These are phyloP conservation scores for Caloenas nicobarica DNA, from an alignment of 2,113 vertebrate species.

Conservation along the genomic window DNA sequence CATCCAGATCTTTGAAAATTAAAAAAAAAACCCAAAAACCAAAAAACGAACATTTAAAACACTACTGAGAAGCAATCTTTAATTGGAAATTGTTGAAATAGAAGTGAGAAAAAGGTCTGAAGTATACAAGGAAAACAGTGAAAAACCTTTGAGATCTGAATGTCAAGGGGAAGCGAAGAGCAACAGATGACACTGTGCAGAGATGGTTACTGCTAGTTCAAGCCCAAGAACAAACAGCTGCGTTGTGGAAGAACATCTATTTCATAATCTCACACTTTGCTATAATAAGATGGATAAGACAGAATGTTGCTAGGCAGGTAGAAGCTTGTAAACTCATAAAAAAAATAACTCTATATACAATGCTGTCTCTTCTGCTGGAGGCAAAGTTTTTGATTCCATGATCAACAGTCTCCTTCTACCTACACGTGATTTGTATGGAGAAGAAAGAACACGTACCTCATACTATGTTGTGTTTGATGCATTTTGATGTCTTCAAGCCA, in stretches of 20 bases:
- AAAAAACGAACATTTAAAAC: background rate
- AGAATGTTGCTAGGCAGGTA: background rate
- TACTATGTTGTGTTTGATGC: background rate
- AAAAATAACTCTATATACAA: background rate
- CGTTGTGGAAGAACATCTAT: background rate
- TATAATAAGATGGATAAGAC: background rate
- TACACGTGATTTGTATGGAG: rapidly evolving
- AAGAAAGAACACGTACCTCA: background rate
- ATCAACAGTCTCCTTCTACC: background rate
- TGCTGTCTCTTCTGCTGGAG: background rate
- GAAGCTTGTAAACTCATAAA: background rate
- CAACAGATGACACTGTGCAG: background rate
- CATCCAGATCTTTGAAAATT: background rate
- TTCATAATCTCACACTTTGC: background rate
- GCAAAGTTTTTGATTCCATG: background rate
- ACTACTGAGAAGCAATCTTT: background rate
- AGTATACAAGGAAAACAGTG: background rate
- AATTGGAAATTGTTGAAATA: background rate
- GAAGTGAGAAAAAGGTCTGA: background rate
- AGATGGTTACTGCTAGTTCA: background rate
- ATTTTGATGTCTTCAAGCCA: background rate
- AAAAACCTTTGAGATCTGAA: background rate
- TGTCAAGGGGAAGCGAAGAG: background rate
- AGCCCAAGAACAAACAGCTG: background rate
- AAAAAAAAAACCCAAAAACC: background rate